A percentile compares a stretch with the other conserved stretches of the same genome.
These are phyloP conservation scores for Tauraco erythrolophus DNA, from an alignment of 2,113 vertebrate species.

Conservation along the genomic window DNA sequence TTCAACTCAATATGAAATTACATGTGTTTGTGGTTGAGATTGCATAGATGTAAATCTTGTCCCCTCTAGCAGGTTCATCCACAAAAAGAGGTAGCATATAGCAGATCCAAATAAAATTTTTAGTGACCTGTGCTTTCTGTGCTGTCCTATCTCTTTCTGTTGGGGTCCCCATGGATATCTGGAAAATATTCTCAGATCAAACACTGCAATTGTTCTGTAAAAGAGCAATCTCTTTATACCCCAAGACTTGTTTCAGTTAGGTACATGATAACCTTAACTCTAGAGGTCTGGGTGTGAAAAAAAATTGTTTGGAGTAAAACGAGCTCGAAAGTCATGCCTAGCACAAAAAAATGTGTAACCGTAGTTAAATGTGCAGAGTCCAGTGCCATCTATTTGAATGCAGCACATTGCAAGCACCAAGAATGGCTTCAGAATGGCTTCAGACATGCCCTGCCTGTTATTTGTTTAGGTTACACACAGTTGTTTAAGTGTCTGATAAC, in stretches of 20 bases:
- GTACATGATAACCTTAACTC: not conserved
- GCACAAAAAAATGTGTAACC: not conserved
- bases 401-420: not conserved
- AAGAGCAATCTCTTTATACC: not conserved
- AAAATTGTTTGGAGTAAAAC: not conserved
- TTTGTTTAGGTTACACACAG: not conserved
- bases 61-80: not conserved
- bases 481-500: not conserved
- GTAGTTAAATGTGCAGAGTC: not conserved
- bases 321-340: not conserved
- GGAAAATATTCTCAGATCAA: not conserved
- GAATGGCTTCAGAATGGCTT: not conserved
- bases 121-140: not conserved
- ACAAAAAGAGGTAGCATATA: not conserved
- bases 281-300: not conserved
- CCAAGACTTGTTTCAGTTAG: not conserved
- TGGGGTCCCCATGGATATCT: not conserved
- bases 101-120: not conserved
- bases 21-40: not conserved
- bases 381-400: not conserved
- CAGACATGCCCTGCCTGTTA: not conserved
- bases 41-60: not conserved
- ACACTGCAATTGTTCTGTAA: not conserved
- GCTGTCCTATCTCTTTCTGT: not conserved
- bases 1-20: not conserved